phyloP scores from a whole-genome alignment of 1,140 invertebrate genomes.

The Aphelenchoides fujianensis region DNA sequence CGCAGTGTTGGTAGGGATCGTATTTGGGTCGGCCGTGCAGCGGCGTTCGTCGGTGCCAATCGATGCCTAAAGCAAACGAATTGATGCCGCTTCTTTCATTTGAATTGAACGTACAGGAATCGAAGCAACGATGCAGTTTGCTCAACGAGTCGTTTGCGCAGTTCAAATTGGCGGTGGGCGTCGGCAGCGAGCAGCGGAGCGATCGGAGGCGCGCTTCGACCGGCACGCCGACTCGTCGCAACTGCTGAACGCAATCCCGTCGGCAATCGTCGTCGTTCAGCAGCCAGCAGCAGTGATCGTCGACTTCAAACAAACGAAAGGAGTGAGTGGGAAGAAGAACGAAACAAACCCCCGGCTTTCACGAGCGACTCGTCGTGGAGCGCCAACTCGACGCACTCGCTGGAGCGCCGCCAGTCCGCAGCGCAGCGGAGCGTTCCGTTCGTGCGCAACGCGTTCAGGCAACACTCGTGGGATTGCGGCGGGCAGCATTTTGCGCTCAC shows the following conservation, averaged over 20 bases:
- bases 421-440: neutral
- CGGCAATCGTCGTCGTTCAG: neutral
- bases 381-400: neutral
- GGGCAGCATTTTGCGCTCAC: neutral
- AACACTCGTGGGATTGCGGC: neutral
- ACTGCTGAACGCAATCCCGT: neutral
- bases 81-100: no score
- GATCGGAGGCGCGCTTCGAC: neutral
- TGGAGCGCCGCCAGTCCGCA: neutral
- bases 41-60: neutral
- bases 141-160: no score
- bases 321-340: no score
- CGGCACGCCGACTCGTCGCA: neutral
- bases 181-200: neutral
- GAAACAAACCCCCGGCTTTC: neutral
- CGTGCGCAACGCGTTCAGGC: neutral
- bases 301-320: no score
- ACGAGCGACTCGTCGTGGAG: neutral
- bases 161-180: no score
- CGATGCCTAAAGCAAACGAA: no score
- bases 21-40: neutral
- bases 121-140: neutral
- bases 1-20: neutral
- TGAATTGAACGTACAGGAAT: neutral
- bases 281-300: neutral